A percentile compares a stretch with the other conserved stretches of the same genome.
Conservation (phyloP, 2,113 vertebrate species). For the Piprites chloris region DNA sequence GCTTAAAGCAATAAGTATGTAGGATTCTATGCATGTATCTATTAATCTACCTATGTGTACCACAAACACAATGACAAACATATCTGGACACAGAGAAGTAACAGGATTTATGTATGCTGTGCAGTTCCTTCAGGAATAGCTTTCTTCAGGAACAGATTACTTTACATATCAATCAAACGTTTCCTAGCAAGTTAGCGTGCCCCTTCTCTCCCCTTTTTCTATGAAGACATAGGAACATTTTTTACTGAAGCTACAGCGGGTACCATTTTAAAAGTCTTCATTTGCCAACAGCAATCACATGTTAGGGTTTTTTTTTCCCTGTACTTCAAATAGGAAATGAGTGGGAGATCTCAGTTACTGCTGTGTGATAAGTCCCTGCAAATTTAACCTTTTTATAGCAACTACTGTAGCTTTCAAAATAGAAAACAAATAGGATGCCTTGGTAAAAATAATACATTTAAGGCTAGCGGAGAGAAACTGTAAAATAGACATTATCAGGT, state of each 20-base stretch:
- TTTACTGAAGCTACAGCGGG: neutral
- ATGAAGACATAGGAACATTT: constrained; percentile 1
- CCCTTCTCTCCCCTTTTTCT: neutral
- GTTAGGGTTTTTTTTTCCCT: neutral
- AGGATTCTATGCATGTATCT: constrained; percentile 37
- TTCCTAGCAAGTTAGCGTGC: neutral
- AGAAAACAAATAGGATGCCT: constrained; percentile 60
- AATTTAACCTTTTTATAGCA: constrained; percentile 68
- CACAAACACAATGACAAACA: constrained; percentile 34
- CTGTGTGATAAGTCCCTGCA: constrained; percentile 61
- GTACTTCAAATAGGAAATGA: constrained; percentile 64
- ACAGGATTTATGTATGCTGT: constrained; percentile 14
- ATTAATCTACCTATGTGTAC: constrained; percentile 57
- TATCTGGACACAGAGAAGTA: constrained; percentile 19
- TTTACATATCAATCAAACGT: constrained; percentile 32
- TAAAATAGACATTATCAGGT: neutral
- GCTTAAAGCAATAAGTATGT: constrained; percentile 55
- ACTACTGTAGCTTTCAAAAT: constrained; percentile 61
- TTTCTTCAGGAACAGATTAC: constrained; percentile 17
- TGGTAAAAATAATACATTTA: constrained; percentile 47
- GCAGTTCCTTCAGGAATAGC: constrained; percentile 22
- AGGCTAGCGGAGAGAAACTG: constrained; percentile 28
- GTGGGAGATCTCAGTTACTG: constrained; percentile 63
- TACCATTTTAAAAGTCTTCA: constrained; percentile 47
- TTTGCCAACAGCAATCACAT: constrained; percentile 53